Evolutionary conservation across 2,113 vertebrate genomes (phyloP).

Genomic region (Columba livia): DNA sequence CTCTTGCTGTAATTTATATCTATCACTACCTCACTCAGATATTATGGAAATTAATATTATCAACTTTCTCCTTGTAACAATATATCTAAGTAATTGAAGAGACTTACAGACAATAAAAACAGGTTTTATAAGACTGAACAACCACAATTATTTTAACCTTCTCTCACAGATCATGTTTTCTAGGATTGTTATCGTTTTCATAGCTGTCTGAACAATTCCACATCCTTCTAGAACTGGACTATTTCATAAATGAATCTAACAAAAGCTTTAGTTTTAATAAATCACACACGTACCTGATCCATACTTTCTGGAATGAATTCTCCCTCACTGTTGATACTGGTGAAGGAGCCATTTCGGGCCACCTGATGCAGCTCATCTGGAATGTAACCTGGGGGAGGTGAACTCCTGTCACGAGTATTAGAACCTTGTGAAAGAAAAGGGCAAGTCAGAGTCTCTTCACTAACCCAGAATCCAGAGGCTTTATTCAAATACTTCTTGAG

Average conservation of each 20-base stretch:
- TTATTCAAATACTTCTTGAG: neutral
- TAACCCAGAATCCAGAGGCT: neutral
- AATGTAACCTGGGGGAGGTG: slow-evolving; percentile 97
- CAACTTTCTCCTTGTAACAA: neutral
- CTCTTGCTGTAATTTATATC: neutral
- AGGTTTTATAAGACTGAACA: neutral
- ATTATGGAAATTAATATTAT: neutral
- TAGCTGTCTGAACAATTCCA: neutral
- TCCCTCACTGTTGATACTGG: slow-evolving; percentile 98
- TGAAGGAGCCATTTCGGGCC: slow-evolving; percentile 96
- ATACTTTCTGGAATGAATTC: slow-evolving; percentile 99
- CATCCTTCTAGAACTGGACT: neutral
- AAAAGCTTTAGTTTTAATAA: neutral
- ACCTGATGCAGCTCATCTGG: slow-evolving; percentile 95
- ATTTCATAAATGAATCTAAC: neutral
- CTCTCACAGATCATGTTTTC: neutral
- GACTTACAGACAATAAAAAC: neutral
- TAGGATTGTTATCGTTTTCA: neutral
- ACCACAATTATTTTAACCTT: neutral
- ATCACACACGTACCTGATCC: slow-evolving; percentile 86
- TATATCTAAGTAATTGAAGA: neutral
- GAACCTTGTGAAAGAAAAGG: slow-evolving; percentile 76
- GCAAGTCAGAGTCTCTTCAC: neutral
- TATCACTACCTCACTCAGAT: neutral
- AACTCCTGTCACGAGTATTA: slow-evolving; percentile 90